A percentile compares a stretch with the other conserved stretches of the same genome.
phyloP scores from a whole-genome alignment of 2,113 vertebrate genomes.

The Meriones unguiculatus region DNA sequence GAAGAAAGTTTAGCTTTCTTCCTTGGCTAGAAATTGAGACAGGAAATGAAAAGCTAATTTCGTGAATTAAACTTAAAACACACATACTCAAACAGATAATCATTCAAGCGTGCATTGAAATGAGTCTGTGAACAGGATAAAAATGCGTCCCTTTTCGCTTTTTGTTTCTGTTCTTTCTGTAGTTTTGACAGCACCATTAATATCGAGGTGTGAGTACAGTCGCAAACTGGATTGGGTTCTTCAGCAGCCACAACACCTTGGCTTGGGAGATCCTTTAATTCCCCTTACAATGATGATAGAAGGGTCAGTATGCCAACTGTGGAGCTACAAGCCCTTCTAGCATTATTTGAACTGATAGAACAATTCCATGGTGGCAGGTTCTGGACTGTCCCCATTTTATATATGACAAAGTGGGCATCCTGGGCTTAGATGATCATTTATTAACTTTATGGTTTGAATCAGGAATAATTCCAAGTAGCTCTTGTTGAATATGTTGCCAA shows the following conservation, averaged over 20 bases:
- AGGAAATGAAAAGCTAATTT: constrained; percentile 73
- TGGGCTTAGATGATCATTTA: background rate
- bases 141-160: constrained; percentile 55
- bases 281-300: background rate
- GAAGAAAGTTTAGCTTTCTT: constrained; percentile 46
- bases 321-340: background rate
- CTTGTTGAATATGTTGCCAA: background rate
- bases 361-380: background rate
- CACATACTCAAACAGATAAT: constrained; percentile 57
- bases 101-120: constrained; percentile 65
- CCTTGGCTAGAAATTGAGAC: constrained; percentile 42
- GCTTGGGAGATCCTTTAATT: constrained; percentile 22
- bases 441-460: background rate
- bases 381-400: background rate
- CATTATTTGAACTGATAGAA: background rate
- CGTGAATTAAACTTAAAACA: constrained; percentile 71
- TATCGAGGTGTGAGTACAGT: constrained; percentile 28
- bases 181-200: constrained; percentile 63
- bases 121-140: constrained; percentile 63
- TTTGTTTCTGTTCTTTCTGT: constrained; percentile 56
- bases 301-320: background rate
- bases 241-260: background rate
- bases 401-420: background rate
- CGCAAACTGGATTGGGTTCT: constrained; percentile 25
- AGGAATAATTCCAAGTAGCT: background rate